These are phyloP conservation scores for Aporophyla lueneburgensis DNA, from an alignment of 2,888 invertebrate species.

Conservation along the genomic window DNA sequence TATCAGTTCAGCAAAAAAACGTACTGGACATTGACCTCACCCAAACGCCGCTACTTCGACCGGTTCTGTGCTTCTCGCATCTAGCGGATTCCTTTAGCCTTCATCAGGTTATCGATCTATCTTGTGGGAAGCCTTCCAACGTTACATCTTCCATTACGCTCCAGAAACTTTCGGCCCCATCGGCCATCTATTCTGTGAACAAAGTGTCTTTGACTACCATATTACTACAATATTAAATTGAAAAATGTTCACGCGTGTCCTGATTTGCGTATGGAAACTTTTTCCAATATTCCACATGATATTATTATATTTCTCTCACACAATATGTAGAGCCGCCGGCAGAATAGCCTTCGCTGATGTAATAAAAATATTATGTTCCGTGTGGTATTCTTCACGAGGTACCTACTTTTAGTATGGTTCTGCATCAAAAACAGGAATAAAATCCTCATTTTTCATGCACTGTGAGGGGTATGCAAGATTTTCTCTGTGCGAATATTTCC, in stretches of 20 bases:
- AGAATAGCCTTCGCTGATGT: conserved; percentile 7
- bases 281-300: not conserved
- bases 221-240: not conserved
- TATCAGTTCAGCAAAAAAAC: too few relatives aligned
- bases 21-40: too few relatives aligned
- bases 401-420: conserved; percentile 3
- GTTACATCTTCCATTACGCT: too few relatives aligned
- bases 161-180: too few relatives aligned
- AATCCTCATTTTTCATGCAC: not conserved
- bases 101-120: too few relatives aligned
- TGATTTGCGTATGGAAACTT: not conserved
- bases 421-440: not conserved
- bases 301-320: conserved; percentile 14
- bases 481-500: not conserved
- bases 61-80: too few relatives aligned
- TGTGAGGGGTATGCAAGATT: not conserved
- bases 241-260: not conserved
- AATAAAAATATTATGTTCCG: conserved; percentile 11
- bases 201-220: not conserved
- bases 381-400: not conserved
- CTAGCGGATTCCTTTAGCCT: too few relatives aligned
- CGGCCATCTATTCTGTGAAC: too few relatives aligned
- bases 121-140: too few relatives aligned
- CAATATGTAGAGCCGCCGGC: conserved; percentile 13
- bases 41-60: too few relatives aligned